Evolutionary conservation across 2,113 vertebrate genomes (phyloP).

Genomic region (Ammospiza caudacuta): DNA sequence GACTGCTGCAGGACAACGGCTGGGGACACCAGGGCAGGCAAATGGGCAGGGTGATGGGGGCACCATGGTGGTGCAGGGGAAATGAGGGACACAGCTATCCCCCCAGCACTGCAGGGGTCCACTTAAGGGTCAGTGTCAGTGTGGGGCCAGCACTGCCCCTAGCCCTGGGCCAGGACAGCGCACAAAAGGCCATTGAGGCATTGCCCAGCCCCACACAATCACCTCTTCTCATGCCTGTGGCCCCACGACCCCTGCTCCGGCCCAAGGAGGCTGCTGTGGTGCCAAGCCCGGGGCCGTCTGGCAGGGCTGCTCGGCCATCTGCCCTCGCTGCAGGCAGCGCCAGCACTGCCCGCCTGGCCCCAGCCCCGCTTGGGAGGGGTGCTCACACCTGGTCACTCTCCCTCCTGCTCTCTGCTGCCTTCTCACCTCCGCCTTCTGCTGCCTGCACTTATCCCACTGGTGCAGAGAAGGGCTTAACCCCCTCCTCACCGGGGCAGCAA

Average conservation of each 20-base stretch:
- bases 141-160: not conserved
- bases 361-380: not conserved
- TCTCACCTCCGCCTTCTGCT: conserved; percentile 43
- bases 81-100: not conserved
- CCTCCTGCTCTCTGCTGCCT: conserved; percentile 34
- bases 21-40: not conserved
- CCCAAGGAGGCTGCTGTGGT: not conserved
- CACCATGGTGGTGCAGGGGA: not conserved
- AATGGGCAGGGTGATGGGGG: not conserved
- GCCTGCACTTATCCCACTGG: not conserved
- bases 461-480: conserved; percentile 10
- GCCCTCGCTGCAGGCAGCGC: not conserved
- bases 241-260: not conserved
- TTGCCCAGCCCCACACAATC: conserved; percentile 25
- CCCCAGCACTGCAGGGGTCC: not conserved
- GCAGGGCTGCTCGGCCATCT: conserved; percentile 5
- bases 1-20: not conserved
- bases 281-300: not conserved
- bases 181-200: conserved; percentile 51
- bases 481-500: not conserved
- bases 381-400: conserved; percentile 20
- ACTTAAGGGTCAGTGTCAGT: not conserved
- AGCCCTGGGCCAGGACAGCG: not conserved
- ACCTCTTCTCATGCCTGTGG: not conserved
- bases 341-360: not conserved